These are phyloP conservation scores for Cetonia aurata DNA, from an alignment of 2,888 invertebrate species.

Conservation along the genomic window DNA sequence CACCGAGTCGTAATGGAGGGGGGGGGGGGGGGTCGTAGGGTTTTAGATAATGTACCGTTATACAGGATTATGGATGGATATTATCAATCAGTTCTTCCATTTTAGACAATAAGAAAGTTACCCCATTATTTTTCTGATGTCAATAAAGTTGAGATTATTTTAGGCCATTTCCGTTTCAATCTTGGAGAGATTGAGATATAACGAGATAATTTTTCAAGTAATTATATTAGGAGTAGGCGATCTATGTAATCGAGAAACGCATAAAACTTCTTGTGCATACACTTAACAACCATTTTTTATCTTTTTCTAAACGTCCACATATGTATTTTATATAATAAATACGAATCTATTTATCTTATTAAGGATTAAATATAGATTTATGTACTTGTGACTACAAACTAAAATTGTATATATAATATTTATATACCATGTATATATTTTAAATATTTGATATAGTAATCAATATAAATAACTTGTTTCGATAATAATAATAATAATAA, in stretches of 20 bases:
- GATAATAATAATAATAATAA: constrained; percentile 29
- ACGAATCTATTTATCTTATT: constrained; percentile 51
- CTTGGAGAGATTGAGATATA: no score
- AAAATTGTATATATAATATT: constrained; percentile 55
- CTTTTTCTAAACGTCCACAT: constrained; percentile 53
- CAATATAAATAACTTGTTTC: constrained; percentile 27
- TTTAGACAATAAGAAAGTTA: no score
- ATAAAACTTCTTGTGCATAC: constrained; percentile 61
- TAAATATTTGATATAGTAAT: constrained; percentile 33
- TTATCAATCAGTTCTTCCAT: no score
- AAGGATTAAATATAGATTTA: constrained; percentile 30
- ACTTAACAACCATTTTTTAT: constrained; percentile 61
- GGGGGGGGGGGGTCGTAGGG: no score
- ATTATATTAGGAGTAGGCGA: no score
- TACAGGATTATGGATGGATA: no score
- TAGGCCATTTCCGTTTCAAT: no score
- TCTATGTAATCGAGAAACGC: constrained; percentile 31
- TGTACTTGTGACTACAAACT: constrained; percentile 55
- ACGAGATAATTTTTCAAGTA: no score
- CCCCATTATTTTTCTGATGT: no score
- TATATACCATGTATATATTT: constrained; percentile 43
- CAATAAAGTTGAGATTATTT: no score
- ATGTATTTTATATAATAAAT: constrained; percentile 50
- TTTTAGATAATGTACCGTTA: no score
- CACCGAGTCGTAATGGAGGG: no score